These are phyloP conservation scores for Microplitis demolitor DNA, from an alignment of 1,140 invertebrate genomes.

Conservation along the genomic window DNA sequence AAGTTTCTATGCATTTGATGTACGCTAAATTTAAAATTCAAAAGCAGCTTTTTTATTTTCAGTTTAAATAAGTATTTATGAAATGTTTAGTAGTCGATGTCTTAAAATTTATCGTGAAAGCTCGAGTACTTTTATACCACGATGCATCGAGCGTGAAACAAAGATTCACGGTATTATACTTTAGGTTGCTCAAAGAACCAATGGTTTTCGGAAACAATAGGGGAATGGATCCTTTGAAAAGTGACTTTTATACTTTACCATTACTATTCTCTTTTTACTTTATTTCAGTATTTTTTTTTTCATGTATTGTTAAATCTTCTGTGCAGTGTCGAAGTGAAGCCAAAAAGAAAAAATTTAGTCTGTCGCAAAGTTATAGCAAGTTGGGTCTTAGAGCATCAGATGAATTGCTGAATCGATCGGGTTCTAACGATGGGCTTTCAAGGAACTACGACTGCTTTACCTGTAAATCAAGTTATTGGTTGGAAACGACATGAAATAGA, in stretches of 20 bases:
- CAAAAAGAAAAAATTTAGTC: too few relatives aligned
- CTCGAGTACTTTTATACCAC: neutral
- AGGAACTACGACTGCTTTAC: conserved; percentile 14
- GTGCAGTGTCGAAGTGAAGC: too few relatives aligned
- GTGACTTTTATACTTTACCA: neutral
- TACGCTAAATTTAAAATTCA: too few relatives aligned
- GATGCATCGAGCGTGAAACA: conserved; percentile 7
- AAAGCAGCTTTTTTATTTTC: neutral
- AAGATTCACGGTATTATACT: neutral
- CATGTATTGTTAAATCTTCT: too few relatives aligned
- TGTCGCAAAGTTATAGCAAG: neutral
- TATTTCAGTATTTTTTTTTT: too few relatives aligned
- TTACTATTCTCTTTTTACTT: neutral
- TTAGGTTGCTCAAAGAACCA: neutral
- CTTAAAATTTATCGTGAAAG: neutral
- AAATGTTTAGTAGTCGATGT: neutral
- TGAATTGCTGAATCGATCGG: conserved; percentile 6
- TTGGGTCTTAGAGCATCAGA: neutral
- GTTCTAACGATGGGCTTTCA: conserved; percentile 40
- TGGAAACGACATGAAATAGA: conserved; percentile 25
- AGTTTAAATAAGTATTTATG: neutral
- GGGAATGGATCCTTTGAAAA: neutral
- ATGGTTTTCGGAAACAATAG: neutral
- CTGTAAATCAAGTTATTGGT: conserved; percentile 4
- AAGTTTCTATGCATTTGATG: neutral